Evolutionary conservation across 1,140 invertebrate genomes (phyloP), one percentile per base, ranked within the genome.

Genomic region (Panulirus ornatus): DNA sequence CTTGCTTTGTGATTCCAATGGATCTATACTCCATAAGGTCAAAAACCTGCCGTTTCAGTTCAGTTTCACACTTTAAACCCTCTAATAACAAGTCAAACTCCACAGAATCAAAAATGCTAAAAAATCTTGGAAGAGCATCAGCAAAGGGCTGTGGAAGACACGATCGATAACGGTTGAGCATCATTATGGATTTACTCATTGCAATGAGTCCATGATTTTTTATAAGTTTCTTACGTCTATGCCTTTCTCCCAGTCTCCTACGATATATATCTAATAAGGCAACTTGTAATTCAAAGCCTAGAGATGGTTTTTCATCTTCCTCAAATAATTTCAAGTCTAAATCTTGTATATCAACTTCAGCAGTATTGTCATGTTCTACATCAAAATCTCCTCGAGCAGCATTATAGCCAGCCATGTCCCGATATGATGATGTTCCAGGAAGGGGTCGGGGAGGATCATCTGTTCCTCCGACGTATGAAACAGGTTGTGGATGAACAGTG

Each of bases 311-410:
- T 90, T 95, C 95, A 0, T 94, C 93, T 51, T 94, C 92, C 78
- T 94, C 94, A 58, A 95, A 94, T 16, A 95, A 93, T 85, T 94
- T 92, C 36, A 94, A 94, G 36, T 96, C 95, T 71, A 97, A 94
- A 73, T 96, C 95, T 36, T 95, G 95, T 3, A 98, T 94, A 38
- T 97, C 94, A 51, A 95, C 94, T 93, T 98, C 98, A 0, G 97
- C 97, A 92, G 96, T 96, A 90, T 97, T 96, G 93, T 98, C 97
- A 94, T 96, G 97, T 90, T 97, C 97, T 1, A 96, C 94, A 92
- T 97, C 96, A 94, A 98, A 98, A 93, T 98, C 97, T n/a, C 97
- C 96, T 85, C 97, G 94, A 6, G 96, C 96, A 38, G 97, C 95
- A 94, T 97, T 97, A 93, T 98, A 98, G 0, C 97, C 97, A 16